phyloP scores from a whole-genome alignment of 2,113 vertebrate genomes.

The Anas platyrhynchos region DNA sequence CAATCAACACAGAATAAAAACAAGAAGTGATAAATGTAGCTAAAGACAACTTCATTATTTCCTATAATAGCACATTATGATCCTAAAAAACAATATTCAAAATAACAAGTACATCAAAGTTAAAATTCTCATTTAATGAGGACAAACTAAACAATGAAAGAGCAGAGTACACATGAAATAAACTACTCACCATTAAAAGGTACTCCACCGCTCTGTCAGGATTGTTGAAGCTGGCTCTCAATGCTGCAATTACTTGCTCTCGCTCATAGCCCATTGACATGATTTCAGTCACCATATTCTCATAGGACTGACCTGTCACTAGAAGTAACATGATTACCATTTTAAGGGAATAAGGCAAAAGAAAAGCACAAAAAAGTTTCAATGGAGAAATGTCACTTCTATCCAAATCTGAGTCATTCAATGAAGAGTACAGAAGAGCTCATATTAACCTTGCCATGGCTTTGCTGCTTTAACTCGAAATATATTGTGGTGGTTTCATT shows the following conservation, averaged over 20 bases:
- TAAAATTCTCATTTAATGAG: neutral
- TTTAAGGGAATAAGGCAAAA: neutral
- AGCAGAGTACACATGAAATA: neutral
- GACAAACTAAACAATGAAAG: neutral
- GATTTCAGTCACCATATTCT: slow-evolving; percentile 97
- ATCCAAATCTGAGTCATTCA: neutral
- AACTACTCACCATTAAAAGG: slow-evolving; percentile 88
- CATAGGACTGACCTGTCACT: slow-evolving; percentile 96
- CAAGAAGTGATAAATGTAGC: neutral
- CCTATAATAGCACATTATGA: neutral
- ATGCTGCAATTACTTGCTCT: slow-evolving; percentile 90
- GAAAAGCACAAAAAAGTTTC: neutral
- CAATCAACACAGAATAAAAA: neutral
- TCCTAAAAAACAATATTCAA: neutral
- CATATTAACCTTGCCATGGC: neutral
- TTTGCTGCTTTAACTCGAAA: neutral
- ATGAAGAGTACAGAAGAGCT: neutral
- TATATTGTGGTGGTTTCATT: neutral
- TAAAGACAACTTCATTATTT: neutral
- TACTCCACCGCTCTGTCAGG: slow-evolving; percentile 97
- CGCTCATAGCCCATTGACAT: slow-evolving; percentile 97
- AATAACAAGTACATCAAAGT: neutral
- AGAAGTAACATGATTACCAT: slow-evolving; percentile 4
- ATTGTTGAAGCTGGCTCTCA: slow-evolving; percentile 97
- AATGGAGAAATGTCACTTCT: neutral